phyloP scores from a whole-genome alignment of 2,888 invertebrate genomes.

The Xestobium rufovillosum region DNA sequence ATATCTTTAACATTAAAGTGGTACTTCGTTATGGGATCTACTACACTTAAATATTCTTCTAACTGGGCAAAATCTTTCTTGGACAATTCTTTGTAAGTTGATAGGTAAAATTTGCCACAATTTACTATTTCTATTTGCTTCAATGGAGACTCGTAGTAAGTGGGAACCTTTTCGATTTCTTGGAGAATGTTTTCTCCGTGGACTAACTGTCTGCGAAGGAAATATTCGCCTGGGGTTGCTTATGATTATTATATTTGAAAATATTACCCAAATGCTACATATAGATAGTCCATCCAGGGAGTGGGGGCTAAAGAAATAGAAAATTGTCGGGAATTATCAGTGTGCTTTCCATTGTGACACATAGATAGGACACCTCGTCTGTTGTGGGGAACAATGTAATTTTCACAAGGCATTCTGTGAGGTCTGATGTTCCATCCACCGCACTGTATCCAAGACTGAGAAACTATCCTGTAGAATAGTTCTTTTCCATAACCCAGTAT shows the following conservation, averaged over 20 bases:
- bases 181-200: conserved; percentile 56
- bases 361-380: conserved; percentile 63
- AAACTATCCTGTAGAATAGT: conserved; percentile 49
- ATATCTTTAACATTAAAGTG: conserved; percentile 19
- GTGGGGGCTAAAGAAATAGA: conserved; percentile 58
- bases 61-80: conserved; percentile 7
- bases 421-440: conserved; percentile 48
- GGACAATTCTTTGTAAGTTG: conserved; percentile 5
- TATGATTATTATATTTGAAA: neutral
- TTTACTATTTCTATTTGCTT: conserved; percentile 28
- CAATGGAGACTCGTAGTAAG: conserved; percentile 55
- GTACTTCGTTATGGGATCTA: conserved; percentile 11
- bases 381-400: conserved; percentile 57
- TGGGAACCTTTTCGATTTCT: conserved; percentile 53
- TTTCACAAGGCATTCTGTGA: conserved; percentile 53
- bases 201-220: conserved; percentile 49
- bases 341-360: conserved; percentile 60
- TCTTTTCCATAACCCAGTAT: neutral
- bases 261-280: conserved; percentile 62
- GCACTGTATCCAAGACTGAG: conserved; percentile 64
- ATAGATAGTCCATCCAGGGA: conserved; percentile 63
- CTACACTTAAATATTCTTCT: conserved; percentile 9
- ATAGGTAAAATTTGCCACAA: conserved; percentile 32
- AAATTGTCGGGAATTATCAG: conserved; percentile 62
- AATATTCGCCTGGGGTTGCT: conserved; percentile 22